phyloP scores from a whole-genome alignment of 2,797 vertebrate species.

The Gambelia wislizenii region DNA sequence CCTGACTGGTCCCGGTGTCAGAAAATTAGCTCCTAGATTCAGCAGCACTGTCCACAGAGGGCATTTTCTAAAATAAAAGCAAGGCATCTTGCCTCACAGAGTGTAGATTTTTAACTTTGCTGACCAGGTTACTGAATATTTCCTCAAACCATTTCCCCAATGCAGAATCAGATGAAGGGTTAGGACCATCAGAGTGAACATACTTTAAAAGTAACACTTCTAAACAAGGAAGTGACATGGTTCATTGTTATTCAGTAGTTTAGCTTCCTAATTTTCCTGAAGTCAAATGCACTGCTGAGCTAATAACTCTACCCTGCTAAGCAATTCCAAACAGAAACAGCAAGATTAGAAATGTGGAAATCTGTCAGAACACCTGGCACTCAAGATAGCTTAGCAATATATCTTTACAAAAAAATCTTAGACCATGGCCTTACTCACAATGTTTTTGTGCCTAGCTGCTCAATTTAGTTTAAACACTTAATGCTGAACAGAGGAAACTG shows the following conservation, averaged over 20 bases:
- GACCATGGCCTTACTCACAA: rapidly evolving
- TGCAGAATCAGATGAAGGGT: neutral
- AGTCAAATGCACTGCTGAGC: neutral
- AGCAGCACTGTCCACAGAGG: neutral
- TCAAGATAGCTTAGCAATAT: slow-evolving; percentile 60
- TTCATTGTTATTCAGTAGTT: neutral
- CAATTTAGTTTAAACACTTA: rapidly evolving
- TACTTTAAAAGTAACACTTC: neutral
- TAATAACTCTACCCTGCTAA: slow-evolving; percentile 7
- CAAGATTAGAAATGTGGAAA: slow-evolving; percentile 5
- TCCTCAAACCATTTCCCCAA: neutral
- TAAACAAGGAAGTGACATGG: neutral
- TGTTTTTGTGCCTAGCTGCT: neutral
- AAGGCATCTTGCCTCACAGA: neutral
- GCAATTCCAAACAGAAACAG: slow-evolving; percentile 45
- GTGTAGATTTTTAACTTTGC: neutral
- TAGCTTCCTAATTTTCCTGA: neutral
- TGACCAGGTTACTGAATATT: neutral
- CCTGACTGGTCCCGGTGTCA: no score
- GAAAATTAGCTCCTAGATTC: no score
- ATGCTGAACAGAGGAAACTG: neutral
- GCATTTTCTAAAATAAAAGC: neutral
- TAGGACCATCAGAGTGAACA: neutral
- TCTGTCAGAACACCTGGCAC: slow-evolving; percentile 39
- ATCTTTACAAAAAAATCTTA: slow-evolving; percentile 35